These are phyloP conservation scores for Rhyacophila brunnea DNA, from an alignment of 1,140 invertebrate genomes.

Conservation along the genomic window DNA sequence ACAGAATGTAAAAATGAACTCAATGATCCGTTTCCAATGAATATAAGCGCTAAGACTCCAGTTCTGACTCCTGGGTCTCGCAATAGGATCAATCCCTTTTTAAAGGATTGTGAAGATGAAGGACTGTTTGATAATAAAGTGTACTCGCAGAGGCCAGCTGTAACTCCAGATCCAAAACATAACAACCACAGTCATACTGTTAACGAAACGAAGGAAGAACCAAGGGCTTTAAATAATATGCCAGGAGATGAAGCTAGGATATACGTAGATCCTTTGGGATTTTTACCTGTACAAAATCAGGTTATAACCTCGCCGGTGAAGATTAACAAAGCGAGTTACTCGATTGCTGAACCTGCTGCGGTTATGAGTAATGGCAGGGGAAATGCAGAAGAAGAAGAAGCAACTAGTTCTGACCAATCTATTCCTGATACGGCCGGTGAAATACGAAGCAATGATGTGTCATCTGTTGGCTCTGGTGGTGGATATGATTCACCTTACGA, in stretches of 20 bases:
- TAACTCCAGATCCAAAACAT: slow-evolving; percentile 12
- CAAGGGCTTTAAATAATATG: slow-evolving; percentile 5
- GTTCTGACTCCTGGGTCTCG: slow-evolving; percentile 48
- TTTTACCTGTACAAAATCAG: slow-evolving; percentile 45
- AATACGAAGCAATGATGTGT: slow-evolving; percentile 44
- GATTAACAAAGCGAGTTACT: too few species aligned
- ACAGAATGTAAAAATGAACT: slow-evolving; percentile 50
- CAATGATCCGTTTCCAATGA: slow-evolving; percentile 38
- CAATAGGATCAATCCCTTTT: slow-evolving; percentile 52
- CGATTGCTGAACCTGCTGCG: neutral
- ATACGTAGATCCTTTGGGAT: slow-evolving; percentile 47
- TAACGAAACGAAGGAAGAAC: neutral
- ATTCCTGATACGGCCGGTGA: slow-evolving; percentile 48
- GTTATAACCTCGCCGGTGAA: slow-evolving; percentile 35
- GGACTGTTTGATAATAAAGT: slow-evolving; percentile 27
- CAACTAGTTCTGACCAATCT: slow-evolving; percentile 56
- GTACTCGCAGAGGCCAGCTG: slow-evolving; percentile 10
- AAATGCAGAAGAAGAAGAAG: slow-evolving; percentile 45
- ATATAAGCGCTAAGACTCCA: slow-evolving; percentile 45
- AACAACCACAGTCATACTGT: slow-evolving; percentile 7
- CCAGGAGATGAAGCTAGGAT: slow-evolving; percentile 33
- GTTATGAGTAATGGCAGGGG: neutral
- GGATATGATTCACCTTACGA: slow-evolving; percentile 48
- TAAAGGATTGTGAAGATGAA: slow-evolving; percentile 48
- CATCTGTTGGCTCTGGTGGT: slow-evolving; percentile 44